phyloP scores from a whole-genome alignment of 2,888 invertebrate genomes.

The Sarcophaga rosellei region DNA sequence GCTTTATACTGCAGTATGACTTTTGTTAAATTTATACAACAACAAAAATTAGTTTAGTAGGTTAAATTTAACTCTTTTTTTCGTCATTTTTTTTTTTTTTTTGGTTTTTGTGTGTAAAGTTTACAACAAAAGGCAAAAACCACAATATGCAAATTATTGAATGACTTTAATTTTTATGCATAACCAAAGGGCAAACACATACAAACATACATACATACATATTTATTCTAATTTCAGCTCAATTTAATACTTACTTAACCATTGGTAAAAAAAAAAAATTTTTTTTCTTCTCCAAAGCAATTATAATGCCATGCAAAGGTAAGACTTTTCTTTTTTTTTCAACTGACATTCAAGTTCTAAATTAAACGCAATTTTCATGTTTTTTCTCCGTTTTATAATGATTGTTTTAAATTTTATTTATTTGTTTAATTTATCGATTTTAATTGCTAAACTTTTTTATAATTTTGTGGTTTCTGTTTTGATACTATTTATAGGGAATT shows the following conservation, averaged over 20 bases:
- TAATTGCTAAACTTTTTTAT: conserved; percentile 33
- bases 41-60: conserved; percentile 63
- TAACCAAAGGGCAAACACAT: conserved; percentile 25
- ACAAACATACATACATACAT: background rate
- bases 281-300: background rate
- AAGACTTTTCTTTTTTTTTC: background rate
- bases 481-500: conserved; percentile 28
- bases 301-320: background rate
- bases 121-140: conserved; percentile 32
- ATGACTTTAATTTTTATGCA: conserved; percentile 46
- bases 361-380: background rate
- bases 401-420: conserved; percentile 54
- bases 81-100: conserved; percentile 30
- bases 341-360: background rate
- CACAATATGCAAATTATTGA: conserved; percentile 57
- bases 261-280: no score
- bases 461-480: conserved; percentile 21
- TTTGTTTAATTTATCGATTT: conserved; percentile 6
- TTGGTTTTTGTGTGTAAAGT: conserved; percentile 51
- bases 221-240: background rate
- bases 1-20: conserved; percentile 67
- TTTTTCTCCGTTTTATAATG: conserved; percentile 31
- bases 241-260: conserved; percentile 35
- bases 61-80: conserved; percentile 59
- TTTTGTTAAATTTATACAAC: conserved; percentile 56